Percentiles rank a stretch among this genome's conserved stretches.
Conservation (phyloP, 2,113 vertebrate species). For the Capricornis sumatraensis region DNA sequence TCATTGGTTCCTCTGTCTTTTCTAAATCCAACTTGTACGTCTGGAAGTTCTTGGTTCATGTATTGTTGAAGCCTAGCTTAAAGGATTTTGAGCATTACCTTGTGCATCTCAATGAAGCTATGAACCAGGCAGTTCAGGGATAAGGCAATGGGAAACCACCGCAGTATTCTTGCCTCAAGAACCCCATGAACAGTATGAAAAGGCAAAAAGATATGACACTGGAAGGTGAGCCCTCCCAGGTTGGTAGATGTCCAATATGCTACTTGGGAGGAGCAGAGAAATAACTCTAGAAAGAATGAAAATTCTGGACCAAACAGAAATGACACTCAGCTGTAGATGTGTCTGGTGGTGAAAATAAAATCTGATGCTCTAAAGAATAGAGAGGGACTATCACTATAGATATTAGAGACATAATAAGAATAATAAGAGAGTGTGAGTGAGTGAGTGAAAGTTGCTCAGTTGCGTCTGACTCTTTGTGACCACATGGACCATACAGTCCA, state of each 20-base stretch:
- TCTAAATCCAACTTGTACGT: not conserved
- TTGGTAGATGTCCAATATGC: not conserved
- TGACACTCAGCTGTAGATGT: not conserved
- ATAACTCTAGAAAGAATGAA: not conserved
- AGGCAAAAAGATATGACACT: not conserved
- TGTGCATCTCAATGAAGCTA: not conserved
- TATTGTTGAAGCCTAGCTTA: not conserved
- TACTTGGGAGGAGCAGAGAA: not conserved
- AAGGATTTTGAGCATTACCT: not conserved
- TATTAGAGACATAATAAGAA: not conserved
- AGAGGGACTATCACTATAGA: not conserved
- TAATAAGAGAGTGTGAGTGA: not conserved
- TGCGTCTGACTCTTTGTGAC: not conserved
- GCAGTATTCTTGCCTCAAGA: not conserved
- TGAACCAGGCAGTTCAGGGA: not conserved
- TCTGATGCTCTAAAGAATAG: not conserved
- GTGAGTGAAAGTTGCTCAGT: not conserved
- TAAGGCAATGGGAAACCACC: not conserved
- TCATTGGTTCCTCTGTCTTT: not conserved
- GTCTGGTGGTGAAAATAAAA: not conserved
- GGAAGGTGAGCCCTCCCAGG: not conserved
- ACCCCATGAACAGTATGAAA: not conserved
- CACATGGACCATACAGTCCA: not conserved
- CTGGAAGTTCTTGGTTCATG: not conserved
- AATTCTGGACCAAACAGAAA: not conserved